These are phyloP conservation scores for Lordiphosa collinella DNA, from an alignment of 1,140 invertebrate genomes.

Conservation along the genomic window DNA sequence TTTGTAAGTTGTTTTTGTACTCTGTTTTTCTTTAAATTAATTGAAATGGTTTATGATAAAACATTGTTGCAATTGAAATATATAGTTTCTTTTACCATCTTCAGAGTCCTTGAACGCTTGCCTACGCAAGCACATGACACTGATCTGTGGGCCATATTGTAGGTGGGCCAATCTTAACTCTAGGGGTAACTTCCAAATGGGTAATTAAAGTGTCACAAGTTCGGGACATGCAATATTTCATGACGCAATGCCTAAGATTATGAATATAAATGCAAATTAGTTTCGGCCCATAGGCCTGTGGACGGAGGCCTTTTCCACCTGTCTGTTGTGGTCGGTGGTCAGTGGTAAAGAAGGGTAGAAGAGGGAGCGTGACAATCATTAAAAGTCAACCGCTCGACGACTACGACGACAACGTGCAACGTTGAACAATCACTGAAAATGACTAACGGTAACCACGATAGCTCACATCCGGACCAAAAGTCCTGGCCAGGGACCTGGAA, in stretches of 20 bases:
- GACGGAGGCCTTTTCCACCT: slow-evolving; percentile 30
- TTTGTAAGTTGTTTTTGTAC: too few species aligned
- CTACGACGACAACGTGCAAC: slow-evolving; percentile 50
- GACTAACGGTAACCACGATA: slow-evolving; percentile 78
- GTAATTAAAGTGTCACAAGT: slow-evolving; percentile 76
- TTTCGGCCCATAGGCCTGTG: slow-evolving; percentile 19
- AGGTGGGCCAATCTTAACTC: neutral
- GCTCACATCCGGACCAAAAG: slow-evolving; percentile 65
- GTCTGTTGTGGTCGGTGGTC: slow-evolving; percentile 44
- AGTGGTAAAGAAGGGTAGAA: neutral
- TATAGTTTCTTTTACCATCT: too few species aligned
- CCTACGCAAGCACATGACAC: slow-evolving; percentile 1
- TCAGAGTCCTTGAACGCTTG: too few species aligned
- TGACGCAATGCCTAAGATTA: slow-evolving; percentile 74
- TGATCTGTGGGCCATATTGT: slow-evolving; percentile 2
- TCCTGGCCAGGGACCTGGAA: slow-evolving; percentile 10
- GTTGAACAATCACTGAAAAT: slow-evolving; percentile 76
- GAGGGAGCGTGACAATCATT: slow-evolving; percentile 76
- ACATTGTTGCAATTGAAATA: too few species aligned
- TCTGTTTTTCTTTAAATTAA: too few species aligned
- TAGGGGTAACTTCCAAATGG: slow-evolving; percentile 33
- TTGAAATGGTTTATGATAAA: too few species aligned
- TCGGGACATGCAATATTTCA: slow-evolving; percentile 76
- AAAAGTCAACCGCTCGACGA: slow-evolving; percentile 59
- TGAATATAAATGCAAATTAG: slow-evolving; percentile 79